Conservation (phyloP, 2,113 vertebrate genomes). For the Lepidothrix coronata region DNA sequence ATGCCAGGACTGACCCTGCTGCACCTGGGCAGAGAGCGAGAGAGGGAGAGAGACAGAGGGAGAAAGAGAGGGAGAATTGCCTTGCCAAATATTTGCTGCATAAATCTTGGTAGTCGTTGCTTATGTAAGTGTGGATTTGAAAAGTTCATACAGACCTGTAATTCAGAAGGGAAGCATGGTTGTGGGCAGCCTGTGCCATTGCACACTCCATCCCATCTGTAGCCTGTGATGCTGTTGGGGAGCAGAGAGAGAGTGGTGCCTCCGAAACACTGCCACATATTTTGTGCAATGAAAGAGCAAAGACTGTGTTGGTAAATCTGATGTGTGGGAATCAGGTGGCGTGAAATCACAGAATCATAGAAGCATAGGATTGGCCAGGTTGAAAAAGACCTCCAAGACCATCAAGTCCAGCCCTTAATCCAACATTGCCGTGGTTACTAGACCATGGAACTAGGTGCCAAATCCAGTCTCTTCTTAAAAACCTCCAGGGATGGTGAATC, state of each 20-base stretch:
- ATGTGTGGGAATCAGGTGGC: not conserved
- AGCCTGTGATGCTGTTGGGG: fast-evolving
- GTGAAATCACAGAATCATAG: not conserved
- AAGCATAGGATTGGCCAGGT: no score
- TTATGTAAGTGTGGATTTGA: not conserved
- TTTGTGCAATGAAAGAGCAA: not conserved
- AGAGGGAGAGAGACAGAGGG: not conserved
- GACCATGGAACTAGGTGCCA: no score
- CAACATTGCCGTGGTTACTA: no score
- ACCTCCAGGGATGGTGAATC: no score
- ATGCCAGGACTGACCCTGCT: not conserved
- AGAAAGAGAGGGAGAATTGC: not conserved
- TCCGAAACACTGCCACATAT: fast-evolving
- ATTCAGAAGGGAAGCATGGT: not conserved
- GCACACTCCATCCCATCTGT: fast-evolving
- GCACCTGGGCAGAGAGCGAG: not conserved
- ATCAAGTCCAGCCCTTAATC: no score
- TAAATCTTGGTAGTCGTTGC: not conserved
- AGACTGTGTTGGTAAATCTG: not conserved
- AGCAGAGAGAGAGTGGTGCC: fast-evolving
- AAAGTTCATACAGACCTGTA: not conserved
- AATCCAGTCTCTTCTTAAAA: no score
- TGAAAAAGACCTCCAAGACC: no score
- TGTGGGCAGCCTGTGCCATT: not conserved
- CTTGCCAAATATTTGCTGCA: not conserved